phyloP scores from a whole-genome alignment of 1,140 invertebrate species.

The Pseudomyrmex dendroicus region DNA sequence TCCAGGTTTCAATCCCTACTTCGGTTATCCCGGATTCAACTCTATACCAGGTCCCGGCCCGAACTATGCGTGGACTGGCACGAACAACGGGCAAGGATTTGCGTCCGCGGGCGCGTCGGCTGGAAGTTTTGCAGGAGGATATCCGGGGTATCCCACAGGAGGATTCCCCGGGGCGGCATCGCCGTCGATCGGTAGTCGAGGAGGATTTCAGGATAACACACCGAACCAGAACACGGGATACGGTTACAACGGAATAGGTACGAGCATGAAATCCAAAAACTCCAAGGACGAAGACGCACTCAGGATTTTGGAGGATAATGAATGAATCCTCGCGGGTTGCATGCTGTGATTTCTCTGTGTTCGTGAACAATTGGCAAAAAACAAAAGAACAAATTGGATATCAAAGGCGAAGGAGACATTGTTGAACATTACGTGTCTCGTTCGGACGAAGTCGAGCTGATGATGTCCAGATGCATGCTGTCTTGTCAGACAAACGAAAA shows the following conservation, averaged over 20 bases:
- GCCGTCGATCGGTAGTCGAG: neutral
- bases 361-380: conserved; percentile 14
- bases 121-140: conserved; percentile 47
- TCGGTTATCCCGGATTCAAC: conserved; percentile 32
- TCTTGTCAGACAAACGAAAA: neutral
- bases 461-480: conserved; percentile 37
- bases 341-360: conserved; percentile 46
- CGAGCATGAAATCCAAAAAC: conserved; percentile 38
- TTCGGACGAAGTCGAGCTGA: neutral
- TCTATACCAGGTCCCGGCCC: conserved; percentile 21
- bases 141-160: neutral
- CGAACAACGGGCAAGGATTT: conserved; percentile 32
- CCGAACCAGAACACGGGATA: conserved; percentile 14
- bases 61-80: conserved; percentile 36
- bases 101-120: conserved; percentile 54
- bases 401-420: conserved; percentile 2
- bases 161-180: neutral
- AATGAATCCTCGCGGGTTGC: conserved; percentile 46
- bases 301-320: conserved; percentile 35
- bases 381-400: conserved; percentile 12
- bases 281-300: conserved; percentile 30
- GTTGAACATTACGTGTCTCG: conserved; percentile 13
- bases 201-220: conserved; percentile 43
- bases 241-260: conserved; percentile 38
- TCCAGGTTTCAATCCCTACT: conserved; percentile 44